Evolutionary conservation across 1,140 invertebrate species (phyloP).

Genomic region (Phymorhynchus buccinoides): DNA sequence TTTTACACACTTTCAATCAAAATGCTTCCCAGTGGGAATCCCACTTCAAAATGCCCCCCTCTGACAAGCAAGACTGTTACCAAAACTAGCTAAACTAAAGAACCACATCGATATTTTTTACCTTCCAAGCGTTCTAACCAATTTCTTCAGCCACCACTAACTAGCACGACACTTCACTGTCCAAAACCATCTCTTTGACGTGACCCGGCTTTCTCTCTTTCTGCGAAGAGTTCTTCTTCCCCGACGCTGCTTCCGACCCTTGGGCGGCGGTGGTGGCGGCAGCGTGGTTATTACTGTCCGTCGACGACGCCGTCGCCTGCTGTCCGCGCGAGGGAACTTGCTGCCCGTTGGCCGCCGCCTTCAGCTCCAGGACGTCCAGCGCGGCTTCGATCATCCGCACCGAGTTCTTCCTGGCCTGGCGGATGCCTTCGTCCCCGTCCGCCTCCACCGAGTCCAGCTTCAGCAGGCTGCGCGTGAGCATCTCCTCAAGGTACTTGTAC

Average conservation of each 20-base stretch:
- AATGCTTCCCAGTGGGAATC: too few species aligned
- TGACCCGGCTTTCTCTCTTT: conserved; percentile 38
- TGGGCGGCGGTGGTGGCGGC: neutral
- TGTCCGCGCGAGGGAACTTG: neutral
- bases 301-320: too few species aligned
- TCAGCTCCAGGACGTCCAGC: conserved; percentile 86
- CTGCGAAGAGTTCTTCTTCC: neutral
- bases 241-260: too few species aligned
- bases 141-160: neutral
- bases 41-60: too few species aligned
- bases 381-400: conserved; percentile 90
- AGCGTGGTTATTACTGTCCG: neutral
- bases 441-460: conserved; percentile 94
- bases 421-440: conserved; percentile 89
- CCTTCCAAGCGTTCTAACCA: too few species aligned
- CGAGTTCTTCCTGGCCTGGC: conserved; percentile 87
- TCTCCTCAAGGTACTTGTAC: conserved; percentile 92
- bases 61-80: too few species aligned
- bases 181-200: conserved; percentile 59
- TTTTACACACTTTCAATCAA: too few species aligned
- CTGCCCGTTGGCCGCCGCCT: conserved; percentile 70
- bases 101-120: too few species aligned
- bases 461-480: conserved; percentile 92
- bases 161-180: conserved; percentile 57
- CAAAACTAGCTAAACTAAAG: too few species aligned